These are phyloP conservation scores for Empidonax traillii DNA, from an alignment of 2,113 vertebrate species.

Conservation along the genomic window DNA sequence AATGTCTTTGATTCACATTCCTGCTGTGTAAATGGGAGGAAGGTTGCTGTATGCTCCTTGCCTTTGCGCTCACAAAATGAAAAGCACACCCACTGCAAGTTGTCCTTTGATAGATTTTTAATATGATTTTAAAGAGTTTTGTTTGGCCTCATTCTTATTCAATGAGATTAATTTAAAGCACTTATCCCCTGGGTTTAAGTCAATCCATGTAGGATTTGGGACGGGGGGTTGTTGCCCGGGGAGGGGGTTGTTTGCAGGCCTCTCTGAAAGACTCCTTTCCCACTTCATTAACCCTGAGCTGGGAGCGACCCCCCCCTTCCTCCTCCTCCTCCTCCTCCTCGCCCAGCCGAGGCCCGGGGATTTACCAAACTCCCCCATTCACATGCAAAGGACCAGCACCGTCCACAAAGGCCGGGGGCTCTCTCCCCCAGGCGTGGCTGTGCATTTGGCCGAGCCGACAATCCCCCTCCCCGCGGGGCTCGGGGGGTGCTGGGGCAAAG, in stretches of 20 bases:
- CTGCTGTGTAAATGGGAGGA: conserved; percentile 73
- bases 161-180: conserved; percentile 97
- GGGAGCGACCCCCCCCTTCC: conserved; percentile 78
- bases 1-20: conserved; percentile 74
- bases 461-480: not conserved
- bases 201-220: conserved; percentile 86
- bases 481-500: not conserved
- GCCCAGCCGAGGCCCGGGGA: conserved; percentile 77
- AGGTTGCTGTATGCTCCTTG: conserved; percentile 43
- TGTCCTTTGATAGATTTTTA: conserved; percentile 96
- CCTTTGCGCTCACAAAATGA: conserved; percentile 61
- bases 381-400: conserved; percentile 85
- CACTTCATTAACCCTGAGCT: conserved; percentile 99
- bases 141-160: conserved; percentile 92
- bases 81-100: conserved; percentile 82
- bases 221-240: conserved; percentile 63
- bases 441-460: conserved; percentile 78
- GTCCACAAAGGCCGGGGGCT: conserved; percentile 73
- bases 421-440: conserved; percentile 81
- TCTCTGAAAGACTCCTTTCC: conserved; percentile 91
- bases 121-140: conserved; percentile 96
- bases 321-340: conserved; percentile 62
- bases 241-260: conserved; percentile 83
- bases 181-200: conserved; percentile 95
- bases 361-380: conserved; percentile 89